phyloP scores from a whole-genome alignment of 1,140 invertebrate genomes.

The Diprion similis region DNA sequence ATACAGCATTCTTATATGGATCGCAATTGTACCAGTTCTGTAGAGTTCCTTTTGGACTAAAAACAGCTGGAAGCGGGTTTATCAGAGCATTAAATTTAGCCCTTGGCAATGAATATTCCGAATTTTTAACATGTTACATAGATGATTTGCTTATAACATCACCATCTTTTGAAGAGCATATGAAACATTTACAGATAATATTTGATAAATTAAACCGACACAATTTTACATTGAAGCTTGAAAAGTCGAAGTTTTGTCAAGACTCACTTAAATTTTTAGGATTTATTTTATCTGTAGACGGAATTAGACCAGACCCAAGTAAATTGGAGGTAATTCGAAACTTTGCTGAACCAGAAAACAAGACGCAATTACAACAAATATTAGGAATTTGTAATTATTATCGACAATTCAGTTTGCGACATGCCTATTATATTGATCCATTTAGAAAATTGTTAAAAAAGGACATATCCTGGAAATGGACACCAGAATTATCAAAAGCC shows the following conservation, averaged over 20 bases:
- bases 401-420: slow-evolving; percentile 30
- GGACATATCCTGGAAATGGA: slow-evolving; percentile 14
- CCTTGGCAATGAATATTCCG: slow-evolving; percentile 7
- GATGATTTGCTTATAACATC: slow-evolving; percentile 36
- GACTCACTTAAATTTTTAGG: slow-evolving; percentile 30
- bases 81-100: slow-evolving; percentile 19
- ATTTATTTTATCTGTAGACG: slow-evolving; percentile 25
- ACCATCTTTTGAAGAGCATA: slow-evolving; percentile 28
- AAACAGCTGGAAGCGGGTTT: too few species aligned
- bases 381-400: slow-evolving; percentile 33
- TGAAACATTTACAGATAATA: slow-evolving; percentile 31
- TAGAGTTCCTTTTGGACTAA: too few species aligned
- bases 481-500: slow-evolving; percentile 14
- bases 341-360: slow-evolving; percentile 22
- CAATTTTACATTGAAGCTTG: slow-evolving; percentile 31
- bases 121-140: slow-evolving; percentile 28
- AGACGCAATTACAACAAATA: too few species aligned
- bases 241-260: slow-evolving; percentile 27
- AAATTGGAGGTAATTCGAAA: slow-evolving; percentile 22
- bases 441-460: slow-evolving; percentile 38
- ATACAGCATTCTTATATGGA: slow-evolving; percentile 43
- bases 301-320: slow-evolving; percentile 28
- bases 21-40: slow-evolving; percentile 33
- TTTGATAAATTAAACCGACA: neutral
- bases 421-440: slow-evolving; percentile 31